phyloP scores from a whole-genome alignment of 2,113 vertebrate species.

The Chlorodrepanis virens region DNA sequence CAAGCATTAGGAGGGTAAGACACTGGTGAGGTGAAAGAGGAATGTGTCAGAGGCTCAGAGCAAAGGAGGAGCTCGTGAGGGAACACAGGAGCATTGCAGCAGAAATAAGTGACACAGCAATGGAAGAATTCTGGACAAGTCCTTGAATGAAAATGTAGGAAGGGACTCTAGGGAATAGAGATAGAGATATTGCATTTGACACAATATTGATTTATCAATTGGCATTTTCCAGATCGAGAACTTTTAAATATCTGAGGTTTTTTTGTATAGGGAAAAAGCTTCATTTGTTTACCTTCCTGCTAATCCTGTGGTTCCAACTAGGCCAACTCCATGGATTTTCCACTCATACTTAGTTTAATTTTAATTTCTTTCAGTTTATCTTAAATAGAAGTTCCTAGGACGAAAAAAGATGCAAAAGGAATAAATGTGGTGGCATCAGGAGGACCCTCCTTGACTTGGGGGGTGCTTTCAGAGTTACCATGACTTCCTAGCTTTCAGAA shows the following conservation, averaged over 20 bases:
- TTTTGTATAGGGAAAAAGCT: neutral
- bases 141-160: neutral
- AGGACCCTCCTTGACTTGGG: neutral
- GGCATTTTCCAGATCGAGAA: neutral
- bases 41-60: neutral
- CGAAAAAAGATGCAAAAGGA: neutral
- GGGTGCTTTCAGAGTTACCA: neutral
- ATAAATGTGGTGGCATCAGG: neutral
- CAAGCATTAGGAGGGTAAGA: neutral
- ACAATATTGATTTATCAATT: neutral
- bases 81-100: neutral
- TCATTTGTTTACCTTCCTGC: neutral
- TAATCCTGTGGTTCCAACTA: neutral
- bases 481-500: neutral
- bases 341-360: neutral
- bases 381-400: neutral
- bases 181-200: neutral
- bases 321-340: neutral
- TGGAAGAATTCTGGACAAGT: neutral
- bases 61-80: neutral
- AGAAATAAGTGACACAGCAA: neutral
- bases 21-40: neutral
- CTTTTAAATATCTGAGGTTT: neutral
- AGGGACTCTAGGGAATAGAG: neutral
- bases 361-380: neutral